A percentile compares a stretch with the other conserved stretches of the same genome.
Evolutionary conservation across 2,888 invertebrate species (phyloP).

Genomic region (Agrotis puta): DNA sequence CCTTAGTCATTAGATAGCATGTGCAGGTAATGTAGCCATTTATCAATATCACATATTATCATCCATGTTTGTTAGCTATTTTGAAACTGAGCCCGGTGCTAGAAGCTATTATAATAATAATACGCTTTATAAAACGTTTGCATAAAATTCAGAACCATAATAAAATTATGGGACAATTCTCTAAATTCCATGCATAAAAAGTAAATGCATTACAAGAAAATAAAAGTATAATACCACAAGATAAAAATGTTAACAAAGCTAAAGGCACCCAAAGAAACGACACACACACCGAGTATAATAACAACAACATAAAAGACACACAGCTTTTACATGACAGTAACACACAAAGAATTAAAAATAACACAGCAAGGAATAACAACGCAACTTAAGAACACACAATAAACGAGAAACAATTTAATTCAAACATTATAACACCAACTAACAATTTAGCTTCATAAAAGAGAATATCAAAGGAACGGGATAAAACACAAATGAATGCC

Average conservation of each 20-base stretch:
- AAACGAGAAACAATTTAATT: slow-evolving; percentile 50
- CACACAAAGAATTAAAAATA: slow-evolving; percentile 42
- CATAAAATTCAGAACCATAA: not conserved
- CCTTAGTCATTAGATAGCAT: not conserved
- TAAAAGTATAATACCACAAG: slow-evolving; percentile 8
- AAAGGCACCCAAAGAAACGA: slow-evolving; percentile 32
- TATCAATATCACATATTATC: no score
- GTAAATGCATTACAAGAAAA: slow-evolving; percentile 22
- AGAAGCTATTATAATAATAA: not conserved
- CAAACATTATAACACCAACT: slow-evolving; percentile 53
- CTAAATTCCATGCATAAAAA: slow-evolving; percentile 10
- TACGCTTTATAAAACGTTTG: not conserved
- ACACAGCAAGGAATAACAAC: slow-evolving; percentile 28
- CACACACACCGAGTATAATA: slow-evolving; percentile 33
- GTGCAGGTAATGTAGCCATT: no score
- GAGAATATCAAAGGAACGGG: slow-evolving; percentile 42
- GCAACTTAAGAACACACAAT: slow-evolving; percentile 34
- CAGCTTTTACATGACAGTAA: slow-evolving; percentile 48
- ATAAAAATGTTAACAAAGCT: slow-evolving; percentile 46
- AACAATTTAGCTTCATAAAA: slow-evolving; percentile 50
- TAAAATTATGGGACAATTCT: not conserved
- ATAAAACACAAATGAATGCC: slow-evolving; percentile 49
- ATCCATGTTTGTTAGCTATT: no score
- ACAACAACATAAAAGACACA: slow-evolving; percentile 34
- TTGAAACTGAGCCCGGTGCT: no score